Base-by-base conservation (phyloP, 2,797 vertebrate genomes). In the Rhinella marina region DNA sequence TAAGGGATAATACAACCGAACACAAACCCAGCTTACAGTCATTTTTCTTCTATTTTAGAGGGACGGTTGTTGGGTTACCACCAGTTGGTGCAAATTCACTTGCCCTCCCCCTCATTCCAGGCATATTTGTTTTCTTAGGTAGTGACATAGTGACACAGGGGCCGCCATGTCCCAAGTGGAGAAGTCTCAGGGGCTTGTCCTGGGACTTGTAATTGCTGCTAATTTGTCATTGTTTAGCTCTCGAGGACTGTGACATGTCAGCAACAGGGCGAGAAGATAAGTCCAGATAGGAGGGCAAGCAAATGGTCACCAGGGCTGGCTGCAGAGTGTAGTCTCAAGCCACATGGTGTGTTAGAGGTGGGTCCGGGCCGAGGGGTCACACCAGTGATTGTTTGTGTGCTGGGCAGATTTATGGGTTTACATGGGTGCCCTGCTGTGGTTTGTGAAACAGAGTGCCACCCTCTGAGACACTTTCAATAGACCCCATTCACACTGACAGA, bases 221-320 rank as follows among this genome's bases (percentile, higher is more conserved):
- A 79, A 88, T 88, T 88, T 88, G 86, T 88, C 86, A 88, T 75
- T 84, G 87, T 61, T 88, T 59, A 84, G 72, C 52, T 88, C 84
- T 88, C 79, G 84, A 84, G 81, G 87, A 62, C 87, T 84, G 81
- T 57, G 81, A 66, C 75, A 84, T 84, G 87, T 88, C 87, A 88
- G 59, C 87, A 83, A 52, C 57, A 25, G 70, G 62, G 73, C 29
- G 81, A 88, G 66, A 70, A 84, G 87, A 84, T 84, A 88, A 79
- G 72, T 41, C 48, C 57, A 29, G 41, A 82, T 66, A 78, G 50
- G 13, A 78, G 29, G 72, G 81, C 77, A 25, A 85, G 79, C 85
- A 86, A 87, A 87, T 87, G 79, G 77, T 62, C 14, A 48, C 27
- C 68, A 41, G 68, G 6, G 68, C 78, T 72, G 50, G 76, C 23